Base-by-base conservation (phyloP, 2,113 vertebrate genomes). In the Oryzias curvinotus region DNA sequence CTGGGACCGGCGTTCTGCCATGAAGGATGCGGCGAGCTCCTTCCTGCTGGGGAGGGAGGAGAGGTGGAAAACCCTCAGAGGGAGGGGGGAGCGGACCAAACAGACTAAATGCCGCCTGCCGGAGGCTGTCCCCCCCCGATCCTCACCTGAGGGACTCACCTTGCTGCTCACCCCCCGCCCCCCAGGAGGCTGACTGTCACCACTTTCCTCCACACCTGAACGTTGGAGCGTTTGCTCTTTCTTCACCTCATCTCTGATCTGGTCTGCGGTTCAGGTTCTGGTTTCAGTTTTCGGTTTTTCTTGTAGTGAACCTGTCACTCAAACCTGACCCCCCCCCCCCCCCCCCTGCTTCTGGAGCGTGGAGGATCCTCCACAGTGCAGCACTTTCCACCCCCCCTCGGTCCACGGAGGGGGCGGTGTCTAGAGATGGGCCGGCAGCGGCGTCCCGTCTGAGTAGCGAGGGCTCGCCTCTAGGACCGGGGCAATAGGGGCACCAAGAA, bases 401-500 rank as follows among this genome's bases (percentile, higher is more conserved):
- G 30, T 74, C 83, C 78, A 67, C 73, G 2, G 72, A 71, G 52
- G 26, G 16, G 48, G 52, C 30, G 16, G 46, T 73, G 62, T 64
- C 65, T 62, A 62, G 77, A 56, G 57, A 77, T 54, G 62, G 78
- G 71, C 75, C 65, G 71, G 76, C 62, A 42, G 68, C 59, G 25
- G 63, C 6, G 50, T 79, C 70, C 68, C 17, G 6, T 52, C 68
- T 57, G 60, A 45, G 68, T 50, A 47, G 62, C 28, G 45, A 65
- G 63, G 49, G 52, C 52, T 63, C 14, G 43, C 54, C 73, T 74
- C 54, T 21, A 42, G 36, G 58, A 70, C 75, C 63, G 41, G 57
- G 62, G 63, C 47, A 41, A 78, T 72, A 4, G 82, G 92, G 80
- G 90, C 92, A 93, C 92, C 91, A 92, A 93, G 86, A 68, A 57